Evolutionary conservation across 2,888 invertebrate species (phyloP), one percentile per base, ranked within the genome.

Genomic region (Hypolimnas misippus): DNA sequence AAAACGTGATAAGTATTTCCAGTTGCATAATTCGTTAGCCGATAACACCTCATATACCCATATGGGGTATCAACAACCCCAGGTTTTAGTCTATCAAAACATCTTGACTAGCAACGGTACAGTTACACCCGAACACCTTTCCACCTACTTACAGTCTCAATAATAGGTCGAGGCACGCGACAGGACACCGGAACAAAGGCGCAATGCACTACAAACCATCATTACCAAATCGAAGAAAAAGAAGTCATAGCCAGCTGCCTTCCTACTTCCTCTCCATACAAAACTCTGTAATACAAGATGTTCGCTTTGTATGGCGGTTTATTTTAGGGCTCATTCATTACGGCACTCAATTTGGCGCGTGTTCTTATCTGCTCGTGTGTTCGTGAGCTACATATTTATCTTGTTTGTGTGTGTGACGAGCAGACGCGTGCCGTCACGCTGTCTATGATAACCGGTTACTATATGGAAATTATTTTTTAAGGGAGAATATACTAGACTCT

Each of bases 261-360:
- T 84, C 89, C 89, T 82, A 90, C 90, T 91, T 92, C 91, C 91
- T 91, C 74, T 80, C 62, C 77, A 79, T 86, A 87, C 89, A 91
- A 90, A 86, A 75, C 80, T 73, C 78, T 84, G 91, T 89, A 92
- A 92, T 83, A 86, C 86, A 90, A 92, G 91, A 91, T 83, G 89
- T 76, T 59, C 77, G 78, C 72, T 76, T 89, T 86, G 87, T 79
- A 71, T 55, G 71, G 69, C 78, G 81, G 84, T 87, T 86, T 86
- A 86, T 87, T 88, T 89, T 87, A 85, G 84, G 82, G 81, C 82
- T 83, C 83, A 84, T 89, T 91, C 89, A 89, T 89, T 90, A 87
- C 78, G 79, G 80, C 77, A 83, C 83, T 83, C 84, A 80, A 83
- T 81, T 86, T 88, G 91, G 89, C 91, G 89, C 91, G 90, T 92